phyloP scores from a whole-genome alignment of 2,113 vertebrate species.

The Clupea harengus region DNA sequence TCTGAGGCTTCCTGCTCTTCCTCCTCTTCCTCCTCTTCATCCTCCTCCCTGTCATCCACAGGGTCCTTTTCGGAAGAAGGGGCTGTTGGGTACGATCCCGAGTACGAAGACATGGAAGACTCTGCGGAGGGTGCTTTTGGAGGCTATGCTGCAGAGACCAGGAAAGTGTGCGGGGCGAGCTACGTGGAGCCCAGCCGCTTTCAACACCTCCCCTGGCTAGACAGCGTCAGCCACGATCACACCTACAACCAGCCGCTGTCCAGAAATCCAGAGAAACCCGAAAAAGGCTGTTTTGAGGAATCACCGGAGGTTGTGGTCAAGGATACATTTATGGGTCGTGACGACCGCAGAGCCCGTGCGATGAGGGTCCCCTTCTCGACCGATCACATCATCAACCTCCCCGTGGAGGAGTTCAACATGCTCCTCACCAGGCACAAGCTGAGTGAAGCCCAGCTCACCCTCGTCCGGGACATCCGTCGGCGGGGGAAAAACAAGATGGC shows the following conservation, averaged over 20 bases:
- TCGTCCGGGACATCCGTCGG: slow-evolving; percentile 89
- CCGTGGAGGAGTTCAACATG: slow-evolving; percentile 93
- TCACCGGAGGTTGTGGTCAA: slow-evolving; percentile 56
- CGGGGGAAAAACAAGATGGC: slow-evolving; percentile 98
- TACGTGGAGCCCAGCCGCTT: slow-evolving; percentile 77
- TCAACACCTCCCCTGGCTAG: slow-evolving; percentile 79
- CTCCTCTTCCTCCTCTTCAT: slow-evolving; percentile 69
- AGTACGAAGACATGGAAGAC: slow-evolving; percentile 80
- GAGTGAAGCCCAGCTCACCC: slow-evolving; percentile 82
- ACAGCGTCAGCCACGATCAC: slow-evolving; percentile 89
- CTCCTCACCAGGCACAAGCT: slow-evolving; percentile 83
- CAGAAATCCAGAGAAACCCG: slow-evolving; percentile 63
- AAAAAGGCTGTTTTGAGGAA: slow-evolving; percentile 30
- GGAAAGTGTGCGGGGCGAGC: slow-evolving; percentile 79
- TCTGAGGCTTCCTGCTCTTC: slow-evolving; percentile 81
- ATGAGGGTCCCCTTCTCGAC: slow-evolving; percentile 93
- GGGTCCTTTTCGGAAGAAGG: slow-evolving; percentile 75
- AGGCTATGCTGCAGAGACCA: slow-evolving; percentile 77
- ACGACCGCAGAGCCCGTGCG: slow-evolving; percentile 79
- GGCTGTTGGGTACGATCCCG: slow-evolving; percentile 77
- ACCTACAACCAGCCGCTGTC: slow-evolving; percentile 85
- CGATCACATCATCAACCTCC: slow-evolving; percentile 88
- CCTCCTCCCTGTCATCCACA: slow-evolving; percentile 46
- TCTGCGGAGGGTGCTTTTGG: slow-evolving; percentile 84
- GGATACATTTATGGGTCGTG: slow-evolving; percentile 77